Evolutionary conservation across 1,140 invertebrate species (phyloP).

Genomic region (Orchestia grillus): DNA sequence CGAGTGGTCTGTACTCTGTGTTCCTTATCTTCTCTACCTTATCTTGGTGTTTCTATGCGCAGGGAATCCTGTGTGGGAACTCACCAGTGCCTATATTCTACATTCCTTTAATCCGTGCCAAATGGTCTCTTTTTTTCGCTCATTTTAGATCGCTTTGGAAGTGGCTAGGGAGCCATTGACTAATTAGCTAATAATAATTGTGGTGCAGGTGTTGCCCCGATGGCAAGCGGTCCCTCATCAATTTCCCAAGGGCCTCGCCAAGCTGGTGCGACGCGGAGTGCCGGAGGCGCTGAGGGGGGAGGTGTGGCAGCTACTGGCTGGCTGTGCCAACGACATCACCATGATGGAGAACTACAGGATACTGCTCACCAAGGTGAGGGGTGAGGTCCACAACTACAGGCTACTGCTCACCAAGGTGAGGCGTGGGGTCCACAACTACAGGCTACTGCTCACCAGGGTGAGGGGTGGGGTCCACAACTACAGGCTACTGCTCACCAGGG

Average conservation of each 20-base stretch:
- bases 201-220: constrained; percentile 62
- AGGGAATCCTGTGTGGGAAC: too few species aligned
- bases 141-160: too few species aligned
- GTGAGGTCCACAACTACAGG: constrained; percentile 91
- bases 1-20: too few species aligned
- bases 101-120: too few species aligned
- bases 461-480: constrained; percentile 83
- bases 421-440: constrained; percentile 89
- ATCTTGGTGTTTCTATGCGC: too few species aligned
- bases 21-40: too few species aligned
- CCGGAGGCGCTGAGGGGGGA: constrained; percentile 96
- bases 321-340: constrained; percentile 81
- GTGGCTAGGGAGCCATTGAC: too few species aligned
- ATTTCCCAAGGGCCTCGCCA: constrained; percentile 73
- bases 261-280: constrained; percentile 87
- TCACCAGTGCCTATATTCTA: too few species aligned
- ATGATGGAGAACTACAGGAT: constrained; percentile 93
- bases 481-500: constrained; percentile 97
- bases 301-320: constrained; percentile 95
- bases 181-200: too few species aligned
- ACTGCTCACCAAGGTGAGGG: constrained; percentile 87
- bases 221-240: constrained; percentile 62
- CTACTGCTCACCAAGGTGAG: constrained; percentile 89
- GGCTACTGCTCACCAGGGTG: constrained; percentile 93
- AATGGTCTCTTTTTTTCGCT: too few species aligned